phyloP scores from a whole-genome alignment of 2,888 invertebrate species.

The Lasioglossum morio region DNA sequence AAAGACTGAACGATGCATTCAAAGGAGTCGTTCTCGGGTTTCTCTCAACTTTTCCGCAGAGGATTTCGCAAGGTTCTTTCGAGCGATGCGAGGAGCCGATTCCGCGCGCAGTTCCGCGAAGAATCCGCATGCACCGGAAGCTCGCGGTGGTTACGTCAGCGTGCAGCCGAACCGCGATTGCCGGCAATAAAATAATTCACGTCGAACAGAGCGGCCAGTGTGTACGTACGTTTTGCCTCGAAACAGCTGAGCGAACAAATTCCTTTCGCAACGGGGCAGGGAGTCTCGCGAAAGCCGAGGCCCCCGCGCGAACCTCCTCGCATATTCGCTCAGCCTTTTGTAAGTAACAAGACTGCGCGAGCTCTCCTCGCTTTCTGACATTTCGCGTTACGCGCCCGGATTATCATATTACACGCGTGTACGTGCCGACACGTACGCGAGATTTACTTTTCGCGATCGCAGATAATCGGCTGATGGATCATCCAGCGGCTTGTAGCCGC shows the following conservation, averaged over 20 bases:
- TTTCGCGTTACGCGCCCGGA: conserved; percentile 61
- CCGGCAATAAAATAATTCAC: conserved; percentile 26
- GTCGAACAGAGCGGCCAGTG: conserved; percentile 22
- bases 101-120: conserved; percentile 1
- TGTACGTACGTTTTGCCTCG: neutral
- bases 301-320: neutral
- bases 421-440: conserved; percentile 43
- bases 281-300: conserved; percentile 9
- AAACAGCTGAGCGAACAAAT: conserved; percentile 50
- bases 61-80: neutral
- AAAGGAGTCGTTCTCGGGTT: neutral
- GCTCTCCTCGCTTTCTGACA: conserved; percentile 51
- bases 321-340: conserved; percentile 17
- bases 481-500: conserved; percentile 13
- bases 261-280: conserved; percentile 35
- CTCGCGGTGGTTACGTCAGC: conserved; percentile 8
- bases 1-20: neutral
- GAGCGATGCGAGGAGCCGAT: neutral
- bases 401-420: conserved; percentile 68
- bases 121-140: conserved; percentile 13
- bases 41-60: neutral
- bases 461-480: conserved; percentile 62
- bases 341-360: conserved; percentile 43
- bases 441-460: conserved; percentile 57
- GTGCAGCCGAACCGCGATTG: conserved; percentile 9